Evolutionary conservation across 2,888 invertebrate species (phyloP), one percentile per base, ranked within the genome.

Genomic region (Anodontia alba): DNA sequence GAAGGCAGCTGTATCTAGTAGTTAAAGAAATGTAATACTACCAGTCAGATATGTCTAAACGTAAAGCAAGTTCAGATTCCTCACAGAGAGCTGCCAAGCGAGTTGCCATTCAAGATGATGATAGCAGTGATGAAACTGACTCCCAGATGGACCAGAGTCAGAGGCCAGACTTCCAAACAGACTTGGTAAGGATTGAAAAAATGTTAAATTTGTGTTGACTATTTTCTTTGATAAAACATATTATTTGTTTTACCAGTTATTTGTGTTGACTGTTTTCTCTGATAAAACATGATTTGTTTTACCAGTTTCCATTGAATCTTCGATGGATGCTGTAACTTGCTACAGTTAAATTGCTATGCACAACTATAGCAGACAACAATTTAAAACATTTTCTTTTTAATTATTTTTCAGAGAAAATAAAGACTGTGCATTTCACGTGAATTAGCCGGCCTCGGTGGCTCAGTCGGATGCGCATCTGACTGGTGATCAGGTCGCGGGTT

Each of bases 141-240:
- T 80, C 12, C 3, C 23, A 33, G 33, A 62, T 62, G 17, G 62
- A 79, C 42, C 36, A 70, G 36, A 74, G 74, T 12, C 89, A 89
- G 71, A 72, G 69, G 26, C 80, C 84, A 12, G 87, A 87, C 46
- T 83, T 86, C 73, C 68, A 76, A 5, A 51, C 74, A 33, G 46
- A 74, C 15, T 66, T 73, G 26, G 85, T 81, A 70, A 70, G 70
- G 38, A n/a, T n/a, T n/a, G n/a, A n/a, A n/a, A n/a, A n/a, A n/a
- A n/a, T n/a, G n/a, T n/a, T n/a, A n/a, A n/a, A n/a, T n/a, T n/a
- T n/a, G n/a, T n/a, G n/a, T n/a, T n/a, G n/a, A 17, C 10, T 43
- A 43, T 43, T 12, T 8, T 12, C 43, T 12, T 8, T 12, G 43
- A 43, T 17, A 43, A 43, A 43, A 43, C 43, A 12, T 43, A 8